These are phyloP conservation scores for Malurus elegans DNA, from an alignment of 2,113 vertebrate species.

Conservation along the genomic window DNA sequence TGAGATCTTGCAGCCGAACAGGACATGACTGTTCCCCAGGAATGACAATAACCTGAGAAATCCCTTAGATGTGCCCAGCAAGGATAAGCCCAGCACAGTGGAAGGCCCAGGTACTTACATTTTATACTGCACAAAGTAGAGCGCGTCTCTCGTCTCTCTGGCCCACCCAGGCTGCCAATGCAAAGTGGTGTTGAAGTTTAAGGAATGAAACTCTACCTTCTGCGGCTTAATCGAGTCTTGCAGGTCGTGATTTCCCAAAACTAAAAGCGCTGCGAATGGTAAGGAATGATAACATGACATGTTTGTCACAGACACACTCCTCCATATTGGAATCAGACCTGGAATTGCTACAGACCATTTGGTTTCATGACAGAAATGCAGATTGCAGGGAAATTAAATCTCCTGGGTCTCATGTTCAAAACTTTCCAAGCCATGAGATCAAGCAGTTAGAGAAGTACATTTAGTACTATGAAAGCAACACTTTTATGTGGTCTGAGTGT, in stretches of 20 bases:
- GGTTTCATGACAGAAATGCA: background rate
- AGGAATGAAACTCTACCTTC: slow-evolving; percentile 63
- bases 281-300: background rate
- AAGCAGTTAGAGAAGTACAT: background rate
- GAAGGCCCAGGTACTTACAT: slow-evolving; percentile 53
- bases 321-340: accelerated
- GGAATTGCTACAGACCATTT: background rate
- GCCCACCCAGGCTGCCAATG: slow-evolving; percentile 65
- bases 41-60: background rate
- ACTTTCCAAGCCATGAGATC: background rate
- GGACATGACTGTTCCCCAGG: background rate
- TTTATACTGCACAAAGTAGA: slow-evolving; percentile 77
- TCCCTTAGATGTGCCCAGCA: background rate
- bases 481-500: background rate
- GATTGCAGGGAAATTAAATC: background rate
- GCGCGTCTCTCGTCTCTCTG: background rate
- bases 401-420: background rate
- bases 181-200: slow-evolving; percentile 71
- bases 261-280: background rate
- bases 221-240: slow-evolving; percentile 39
- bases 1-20: background rate
- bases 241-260: slow-evolving; percentile 32
- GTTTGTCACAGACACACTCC: background rate
- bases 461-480: background rate
- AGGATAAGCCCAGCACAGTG: accelerated